Base-by-base conservation (phyloP, 2,797 vertebrate species). In the Xenopus petersii region DNA sequence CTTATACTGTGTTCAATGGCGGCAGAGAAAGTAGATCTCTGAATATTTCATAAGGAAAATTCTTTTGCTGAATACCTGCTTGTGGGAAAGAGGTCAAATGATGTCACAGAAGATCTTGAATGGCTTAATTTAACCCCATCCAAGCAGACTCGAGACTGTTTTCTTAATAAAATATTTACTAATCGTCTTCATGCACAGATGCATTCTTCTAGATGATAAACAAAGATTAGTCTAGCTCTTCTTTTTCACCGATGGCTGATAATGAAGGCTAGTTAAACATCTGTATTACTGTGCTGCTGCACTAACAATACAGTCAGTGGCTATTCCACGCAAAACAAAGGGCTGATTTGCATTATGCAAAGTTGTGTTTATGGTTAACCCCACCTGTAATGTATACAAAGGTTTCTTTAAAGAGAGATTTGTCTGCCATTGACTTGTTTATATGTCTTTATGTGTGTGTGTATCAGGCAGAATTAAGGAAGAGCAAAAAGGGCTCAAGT, bases 11-110 rank as follows among this genome's bases (percentile, higher is more conserved):
- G 62, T 30, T 2, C 55, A 21, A 26, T 65, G 63, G 12, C 56
- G 68, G 71, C 65, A 48, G 58, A 42, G 67, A 58, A 73, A 70
- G 21, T 42, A 42, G 42, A 15, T 64, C 48, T 71, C 48, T 75
- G 62, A 77, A 77, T 77, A 73, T 77, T 72, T 77, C 64, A 77
- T 77, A 77, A 77, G 75, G 69, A 73, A 70, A 74, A 70, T 70
- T 65, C 51, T 74, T 74, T 65, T 59, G 77, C 67, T 48, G 13
- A 61, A 17, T 74, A 79, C 67, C 77, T 79, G 71, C 68, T 74
- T 69, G 71, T 64, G 67, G 67, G 60, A 62, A 66, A 61, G 62
- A 79, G 77, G 77, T 79, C 70, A 79, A 74, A 74, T 70, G 69
- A 69, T 74, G 77, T 79, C 71, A 70, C 55, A 33, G 60, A 66